A percentile compares a stretch with the other conserved stretches of the same genome.
These are phyloP conservation scores for Leptinotarsa undecemlineata DNA, from an alignment of 1,140 invertebrate genomes.

Conservation along the genomic window DNA sequence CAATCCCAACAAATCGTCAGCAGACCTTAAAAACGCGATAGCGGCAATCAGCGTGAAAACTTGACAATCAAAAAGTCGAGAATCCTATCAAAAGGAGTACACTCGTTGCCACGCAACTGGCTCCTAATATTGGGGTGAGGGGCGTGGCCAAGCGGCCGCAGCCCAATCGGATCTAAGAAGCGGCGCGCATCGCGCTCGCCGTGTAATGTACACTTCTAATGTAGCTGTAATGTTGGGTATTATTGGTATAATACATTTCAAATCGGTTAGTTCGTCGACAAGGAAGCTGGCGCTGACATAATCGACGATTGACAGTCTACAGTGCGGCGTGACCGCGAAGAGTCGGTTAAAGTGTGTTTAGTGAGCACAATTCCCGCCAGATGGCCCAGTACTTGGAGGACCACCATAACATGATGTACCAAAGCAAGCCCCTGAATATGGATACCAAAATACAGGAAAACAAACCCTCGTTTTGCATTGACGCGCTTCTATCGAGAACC, in stretches of 20 bases:
- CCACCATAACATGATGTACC: conserved; percentile 15
- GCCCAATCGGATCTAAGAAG: conserved; percentile 36
- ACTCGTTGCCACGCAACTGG: conserved; percentile 49
- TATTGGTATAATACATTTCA: conserved; percentile 57
- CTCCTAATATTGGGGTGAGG: conserved; percentile 41
- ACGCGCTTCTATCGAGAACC: conserved; percentile 62
- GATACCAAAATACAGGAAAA: conserved; percentile 51
- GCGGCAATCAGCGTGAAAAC: conserved; percentile 28
- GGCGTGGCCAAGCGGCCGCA: conserved; percentile 39
- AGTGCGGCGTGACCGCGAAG: conserved; percentile 6
- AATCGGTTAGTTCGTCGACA: conserved; percentile 55
- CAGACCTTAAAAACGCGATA: conserved; percentile 21
- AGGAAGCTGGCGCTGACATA: conserved; percentile 35
- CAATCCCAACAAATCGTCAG: conserved; percentile 22
- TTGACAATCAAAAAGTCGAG: conserved; percentile 35
- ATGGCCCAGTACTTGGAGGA: conserved; percentile 54
- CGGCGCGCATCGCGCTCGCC: conserved; percentile 21
- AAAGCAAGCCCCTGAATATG: conserved; percentile 44
- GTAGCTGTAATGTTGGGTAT: conserved; percentile 55
- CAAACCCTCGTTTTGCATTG: conserved; percentile 67
- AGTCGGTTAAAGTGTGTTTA: conserved; percentile 9
- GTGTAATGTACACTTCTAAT: conserved; percentile 54
- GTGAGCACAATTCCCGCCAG: background rate
- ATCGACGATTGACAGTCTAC: conserved; percentile 17
- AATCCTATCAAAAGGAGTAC: conserved; percentile 34